Conservation (phyloP, 2,113 vertebrate species). For the Melierax canorus region DNA sequence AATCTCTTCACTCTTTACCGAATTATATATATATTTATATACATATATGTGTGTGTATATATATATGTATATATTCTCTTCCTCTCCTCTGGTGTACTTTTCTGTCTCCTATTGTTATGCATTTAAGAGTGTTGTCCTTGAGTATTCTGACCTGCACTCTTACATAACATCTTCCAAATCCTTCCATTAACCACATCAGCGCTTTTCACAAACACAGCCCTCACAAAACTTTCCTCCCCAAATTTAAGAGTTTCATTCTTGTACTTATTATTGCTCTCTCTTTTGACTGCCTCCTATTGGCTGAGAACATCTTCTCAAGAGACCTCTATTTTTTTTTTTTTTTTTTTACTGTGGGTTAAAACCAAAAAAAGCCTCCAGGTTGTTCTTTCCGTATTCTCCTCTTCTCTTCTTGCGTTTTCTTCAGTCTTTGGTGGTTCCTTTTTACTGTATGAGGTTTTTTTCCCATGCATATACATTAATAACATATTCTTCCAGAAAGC, state of each 20-base stretch:
- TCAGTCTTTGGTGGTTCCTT: neutral
- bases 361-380: neutral
- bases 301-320: neutral
- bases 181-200: neutral
- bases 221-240: neutral
- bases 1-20: neutral
- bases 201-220: neutral
- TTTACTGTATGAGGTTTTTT: neutral
- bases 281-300: neutral
- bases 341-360: neutral
- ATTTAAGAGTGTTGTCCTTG: neutral
- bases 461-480: neutral
- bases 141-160: neutral
- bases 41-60: too few relatives aligned
- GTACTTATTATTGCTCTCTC: neutral
- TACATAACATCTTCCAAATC: neutral
- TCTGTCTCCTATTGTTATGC: neutral
- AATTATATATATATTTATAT: neutral
- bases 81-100: neutral
- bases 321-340: neutral
- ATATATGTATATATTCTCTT: neutral
- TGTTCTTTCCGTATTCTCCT: neutral
- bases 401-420: neutral
- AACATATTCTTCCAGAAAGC: neutral
- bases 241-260: neutral